Conservation (phyloP, 2,888 invertebrate species). For the Morinoia aosen region DNA sequence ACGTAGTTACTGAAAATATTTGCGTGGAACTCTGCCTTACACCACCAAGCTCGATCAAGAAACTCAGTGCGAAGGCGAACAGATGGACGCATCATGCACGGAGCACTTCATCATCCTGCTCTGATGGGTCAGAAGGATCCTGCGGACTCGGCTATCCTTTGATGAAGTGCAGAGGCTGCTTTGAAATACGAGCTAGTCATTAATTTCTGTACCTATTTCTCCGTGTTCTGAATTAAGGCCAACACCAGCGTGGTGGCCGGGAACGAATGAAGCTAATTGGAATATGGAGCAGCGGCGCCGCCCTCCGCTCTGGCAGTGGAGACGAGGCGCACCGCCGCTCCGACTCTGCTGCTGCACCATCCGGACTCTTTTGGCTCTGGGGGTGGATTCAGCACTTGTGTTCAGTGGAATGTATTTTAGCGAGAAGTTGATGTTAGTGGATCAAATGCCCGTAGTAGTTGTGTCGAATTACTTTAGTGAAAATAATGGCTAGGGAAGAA, state of each 20-base stretch:
- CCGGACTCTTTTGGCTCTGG: neutral
- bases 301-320: neutral
- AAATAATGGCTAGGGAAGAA: too few relatives aligned
- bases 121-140: slow-evolving; percentile 12
- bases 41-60: neutral
- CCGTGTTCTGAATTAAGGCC: slow-evolving; percentile 10
- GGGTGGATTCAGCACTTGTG: neutral
- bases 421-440: neutral
- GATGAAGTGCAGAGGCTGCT: slow-evolving; percentile 17
- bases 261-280: slow-evolving; percentile 17
- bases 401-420: neutral
- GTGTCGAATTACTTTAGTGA: neutral
- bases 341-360: neutral
- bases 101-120: neutral
- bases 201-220: slow-evolving; percentile 12
- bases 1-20: neutral
- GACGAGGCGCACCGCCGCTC: neutral
- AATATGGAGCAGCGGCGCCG: neutral
- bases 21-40: neutral
- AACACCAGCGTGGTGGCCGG: slow-evolving; percentile 4
- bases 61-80: neutral
- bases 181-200: slow-evolving; percentile 17
- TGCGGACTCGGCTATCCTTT: slow-evolving; percentile 17
- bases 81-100: neutral
- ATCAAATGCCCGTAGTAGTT: neutral